phyloP scores from a whole-genome alignment of 2,797 vertebrate genomes.

The Stomatorhinus walkeri region DNA sequence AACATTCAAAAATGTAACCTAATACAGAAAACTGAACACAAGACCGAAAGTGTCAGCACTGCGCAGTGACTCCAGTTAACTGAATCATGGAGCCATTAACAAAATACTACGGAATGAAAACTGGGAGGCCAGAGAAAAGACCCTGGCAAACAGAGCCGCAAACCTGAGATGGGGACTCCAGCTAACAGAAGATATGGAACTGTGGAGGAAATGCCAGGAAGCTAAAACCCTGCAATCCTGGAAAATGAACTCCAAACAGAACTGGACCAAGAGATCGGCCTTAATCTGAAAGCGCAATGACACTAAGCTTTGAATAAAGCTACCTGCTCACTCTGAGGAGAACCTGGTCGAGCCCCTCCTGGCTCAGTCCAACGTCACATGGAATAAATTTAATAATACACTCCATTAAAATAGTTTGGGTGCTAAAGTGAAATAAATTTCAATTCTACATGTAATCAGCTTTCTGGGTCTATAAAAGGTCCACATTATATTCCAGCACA shows the following conservation, averaged over 20 bases:
- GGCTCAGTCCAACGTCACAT: not conserved
- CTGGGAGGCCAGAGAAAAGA: not conserved
- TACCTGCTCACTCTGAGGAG: not conserved
- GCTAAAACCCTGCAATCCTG: not conserved
- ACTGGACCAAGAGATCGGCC: not conserved
- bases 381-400: not conserved
- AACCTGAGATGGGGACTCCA: not conserved
- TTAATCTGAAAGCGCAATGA: not conserved
- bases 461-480: not conserved
- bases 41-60: not conserved
- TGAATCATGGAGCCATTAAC: not conserved
- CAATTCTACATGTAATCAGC: not conserved
- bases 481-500: not conserved
- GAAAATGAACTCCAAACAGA: not conserved
- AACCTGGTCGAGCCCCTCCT: not conserved
- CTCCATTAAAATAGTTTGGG: not conserved
- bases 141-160: not conserved
- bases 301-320: not conserved
- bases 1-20: not conserved
- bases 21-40: not conserved
- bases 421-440: not conserved
- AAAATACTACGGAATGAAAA: not conserved
- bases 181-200: not conserved
- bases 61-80: not conserved
- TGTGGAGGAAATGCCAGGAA: not conserved